These are phyloP conservation scores for Coenonympha glycerion DNA, from an alignment of 2,888 invertebrate species.

Conservation along the genomic window DNA sequence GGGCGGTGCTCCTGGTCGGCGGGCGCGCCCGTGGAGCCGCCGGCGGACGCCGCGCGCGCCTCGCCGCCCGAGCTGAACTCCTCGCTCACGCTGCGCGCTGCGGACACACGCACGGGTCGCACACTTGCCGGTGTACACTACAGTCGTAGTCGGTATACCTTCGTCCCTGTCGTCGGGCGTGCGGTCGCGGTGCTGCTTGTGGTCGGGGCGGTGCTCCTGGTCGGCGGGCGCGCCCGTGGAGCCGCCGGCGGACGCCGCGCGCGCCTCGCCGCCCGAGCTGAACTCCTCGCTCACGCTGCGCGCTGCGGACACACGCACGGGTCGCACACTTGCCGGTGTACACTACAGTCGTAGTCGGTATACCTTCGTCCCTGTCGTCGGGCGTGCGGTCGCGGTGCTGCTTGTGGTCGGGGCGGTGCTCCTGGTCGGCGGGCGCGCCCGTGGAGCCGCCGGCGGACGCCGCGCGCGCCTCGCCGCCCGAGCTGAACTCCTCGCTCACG, in stretches of 20 bases:
- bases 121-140: constrained; percentile 42
- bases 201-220: constrained; percentile 69
- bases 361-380: constrained; percentile 95
- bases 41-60: constrained; percentile 90
- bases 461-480: constrained; percentile 95
- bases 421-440: constrained; percentile 66
- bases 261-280: constrained; percentile 96
- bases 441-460: constrained; percentile 80
- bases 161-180: constrained; percentile 96
- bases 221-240: constrained; percentile 69
- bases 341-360: not conserved
- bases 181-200: constrained; percentile 78
- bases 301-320: constrained; percentile 78
- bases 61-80: constrained; percentile 97
- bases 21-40: constrained; percentile 70
- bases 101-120: constrained; percentile 59
- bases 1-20: constrained; percentile 70
- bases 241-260: constrained; percentile 85
- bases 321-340: constrained; percentile 55
- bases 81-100: constrained; percentile 97
- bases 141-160: constrained; percentile 75
- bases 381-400: constrained; percentile 84
- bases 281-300: constrained; percentile 98
- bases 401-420: constrained; percentile 70
- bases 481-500: constrained; percentile 98